Evolutionary conservation across 2,797 vertebrate species (phyloP).

Genomic region (Chaetophractus vellerosus): DNA sequence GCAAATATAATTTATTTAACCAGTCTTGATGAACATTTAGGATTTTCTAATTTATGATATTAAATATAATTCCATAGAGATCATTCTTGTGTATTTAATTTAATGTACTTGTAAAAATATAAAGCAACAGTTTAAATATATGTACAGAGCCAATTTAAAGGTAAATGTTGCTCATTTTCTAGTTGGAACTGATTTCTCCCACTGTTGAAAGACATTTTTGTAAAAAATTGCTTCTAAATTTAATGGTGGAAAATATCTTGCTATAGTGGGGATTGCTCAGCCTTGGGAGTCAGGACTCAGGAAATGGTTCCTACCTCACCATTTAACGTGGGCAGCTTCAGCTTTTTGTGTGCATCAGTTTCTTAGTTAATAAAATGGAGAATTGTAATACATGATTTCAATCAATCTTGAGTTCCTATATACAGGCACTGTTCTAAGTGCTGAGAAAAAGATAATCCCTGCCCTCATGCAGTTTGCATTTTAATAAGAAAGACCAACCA

Average conservation of each 20-base stretch:
- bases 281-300: not conserved
- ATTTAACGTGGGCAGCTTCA: not conserved
- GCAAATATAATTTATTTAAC: constrained; percentile 31
- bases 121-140: constrained; percentile 17
- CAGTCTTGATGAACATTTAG: not conserved
- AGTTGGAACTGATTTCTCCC: not conserved
- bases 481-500: not conserved
- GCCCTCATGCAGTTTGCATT: not conserved
- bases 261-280: not conserved
- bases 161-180: constrained; percentile 46
- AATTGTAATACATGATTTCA: not conserved
- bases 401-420: not conserved
- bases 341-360: not conserved
- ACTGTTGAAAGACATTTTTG: not conserved
- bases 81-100: not conserved
- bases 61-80: not conserved
- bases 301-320: not conserved
- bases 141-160: not conserved
- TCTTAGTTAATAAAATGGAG: not conserved
- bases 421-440: not conserved
- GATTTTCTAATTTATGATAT: not conserved
- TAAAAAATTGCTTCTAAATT: constrained; percentile 13
- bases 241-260: not conserved
- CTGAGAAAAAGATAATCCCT: not conserved
- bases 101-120: not conserved